These are phyloP conservation scores for Dendrolimus pini DNA, from an alignment of 2,888 invertebrate genomes.

Conservation along the genomic window DNA sequence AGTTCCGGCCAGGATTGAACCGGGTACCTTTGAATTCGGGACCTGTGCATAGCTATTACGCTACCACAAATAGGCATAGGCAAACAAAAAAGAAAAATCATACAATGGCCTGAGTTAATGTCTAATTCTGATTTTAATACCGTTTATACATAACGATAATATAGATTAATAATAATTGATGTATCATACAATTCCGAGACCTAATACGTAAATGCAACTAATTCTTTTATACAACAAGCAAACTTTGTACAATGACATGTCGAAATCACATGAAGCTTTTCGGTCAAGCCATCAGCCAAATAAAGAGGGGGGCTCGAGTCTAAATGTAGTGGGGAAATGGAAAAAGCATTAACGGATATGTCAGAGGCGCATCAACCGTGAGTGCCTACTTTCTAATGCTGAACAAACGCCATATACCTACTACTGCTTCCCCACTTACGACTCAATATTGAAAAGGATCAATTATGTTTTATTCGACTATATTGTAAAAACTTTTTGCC, in stretches of 20 bases:
- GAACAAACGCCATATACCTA: conserved; percentile 65
- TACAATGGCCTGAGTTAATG: too few species aligned
- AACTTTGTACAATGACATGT: conserved; percentile 19
- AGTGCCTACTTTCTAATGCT: conserved; percentile 71
- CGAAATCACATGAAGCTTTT: conserved; percentile 39
- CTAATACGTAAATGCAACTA: not conserved
- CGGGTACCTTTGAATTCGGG: too few species aligned
- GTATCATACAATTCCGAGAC: too few species aligned
- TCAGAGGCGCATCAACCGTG: conserved; percentile 70
- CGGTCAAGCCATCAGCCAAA: conserved; percentile 51
- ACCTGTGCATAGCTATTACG: too few species aligned
- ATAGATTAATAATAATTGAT: too few species aligned
- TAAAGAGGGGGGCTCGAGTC: conserved; percentile 28
- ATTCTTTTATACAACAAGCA: not conserved
- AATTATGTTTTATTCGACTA: conserved; percentile 11
- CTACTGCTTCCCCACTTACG: conserved; percentile 43
- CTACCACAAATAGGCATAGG: too few species aligned
- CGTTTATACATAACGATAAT: too few species aligned
- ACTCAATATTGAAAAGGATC: conserved; percentile 1
- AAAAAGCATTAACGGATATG: conserved; percentile 77
- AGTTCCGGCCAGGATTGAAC: too few species aligned
- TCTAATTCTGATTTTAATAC: too few species aligned
- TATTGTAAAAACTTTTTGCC: conserved; percentile 3
- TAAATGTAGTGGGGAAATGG: conserved; percentile 64
- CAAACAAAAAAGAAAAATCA: too few species aligned